Conservation (phyloP, 2,888 invertebrate species). For the Aethes cnicana region DNA sequence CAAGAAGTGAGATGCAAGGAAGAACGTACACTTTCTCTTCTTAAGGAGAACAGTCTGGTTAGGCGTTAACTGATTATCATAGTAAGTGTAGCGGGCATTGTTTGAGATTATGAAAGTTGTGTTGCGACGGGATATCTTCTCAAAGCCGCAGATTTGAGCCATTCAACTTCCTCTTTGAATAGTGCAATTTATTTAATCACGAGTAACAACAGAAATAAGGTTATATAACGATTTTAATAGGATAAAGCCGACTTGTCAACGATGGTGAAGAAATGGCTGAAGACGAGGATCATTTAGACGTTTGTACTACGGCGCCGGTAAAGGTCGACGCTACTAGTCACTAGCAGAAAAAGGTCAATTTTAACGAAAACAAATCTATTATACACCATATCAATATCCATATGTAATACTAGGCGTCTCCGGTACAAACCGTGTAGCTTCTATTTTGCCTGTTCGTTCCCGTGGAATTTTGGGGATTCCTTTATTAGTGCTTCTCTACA, state of each 20-base stretch:
- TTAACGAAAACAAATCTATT: too few species aligned
- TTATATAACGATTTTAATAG: slow-evolving; percentile 23
- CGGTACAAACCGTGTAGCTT: too few species aligned
- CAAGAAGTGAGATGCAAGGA: slow-evolving; percentile 64
- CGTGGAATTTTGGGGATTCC: too few species aligned
- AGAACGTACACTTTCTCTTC: slow-evolving; percentile 70
- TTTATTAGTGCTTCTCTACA: too few species aligned
- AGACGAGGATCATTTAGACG: too few species aligned
- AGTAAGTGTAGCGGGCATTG: slow-evolving; percentile 69
- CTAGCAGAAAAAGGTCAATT: too few species aligned
- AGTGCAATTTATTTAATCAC: slow-evolving; percentile 31
- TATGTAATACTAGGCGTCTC: too few species aligned
- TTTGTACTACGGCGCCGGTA: too few species aligned
- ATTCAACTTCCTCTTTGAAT: slow-evolving; percentile 33
- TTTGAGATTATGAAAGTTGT: slow-evolving; percentile 64
- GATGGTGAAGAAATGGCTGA: too few species aligned
- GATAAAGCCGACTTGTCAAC: slow-evolving; percentile 2
- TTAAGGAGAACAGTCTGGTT: slow-evolving; percentile 69
- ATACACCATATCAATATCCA: too few species aligned
- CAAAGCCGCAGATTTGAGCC: slow-evolving; percentile 38
- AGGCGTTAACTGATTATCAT: slow-evolving; percentile 74
- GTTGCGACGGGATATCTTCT: slow-evolving; percentile 40
- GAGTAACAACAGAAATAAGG: slow-evolving; percentile 16
- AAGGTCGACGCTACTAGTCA: too few species aligned
- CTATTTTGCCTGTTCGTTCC: too few species aligned